Conservation (phyloP, 2,113 vertebrate genomes). For the Rhinolophus ferrumequinum region DNA sequence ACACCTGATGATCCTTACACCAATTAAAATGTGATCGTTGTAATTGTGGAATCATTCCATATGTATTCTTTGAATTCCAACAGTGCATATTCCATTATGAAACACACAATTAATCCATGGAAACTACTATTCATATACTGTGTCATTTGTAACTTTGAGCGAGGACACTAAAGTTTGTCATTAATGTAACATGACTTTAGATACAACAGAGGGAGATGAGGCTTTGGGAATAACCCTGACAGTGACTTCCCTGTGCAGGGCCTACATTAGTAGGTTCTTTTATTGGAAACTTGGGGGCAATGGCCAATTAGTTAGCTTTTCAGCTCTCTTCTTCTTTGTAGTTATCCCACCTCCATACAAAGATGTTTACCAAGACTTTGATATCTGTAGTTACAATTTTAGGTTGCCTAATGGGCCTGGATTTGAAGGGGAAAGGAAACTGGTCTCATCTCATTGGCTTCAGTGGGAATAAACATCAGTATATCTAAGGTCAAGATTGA, state of each 20-base stretch:
- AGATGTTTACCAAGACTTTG: not conserved
- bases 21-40: not conserved
- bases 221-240: fast-evolving
- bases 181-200: not conserved
- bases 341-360: not conserved
- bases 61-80: not conserved
- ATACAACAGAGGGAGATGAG: too few species aligned
- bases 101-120: not conserved
- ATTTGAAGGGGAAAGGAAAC: too few species aligned
- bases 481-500: not conserved
- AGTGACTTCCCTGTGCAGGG: not conserved
- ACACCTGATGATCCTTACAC: not conserved
- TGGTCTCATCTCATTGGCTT: not conserved
- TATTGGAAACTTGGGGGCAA: not conserved
- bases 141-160: not conserved
- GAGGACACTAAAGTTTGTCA: not conserved
- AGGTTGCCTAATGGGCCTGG: fast-evolving
- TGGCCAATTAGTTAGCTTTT: not conserved
- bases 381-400: not conserved
- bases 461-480: not conserved
- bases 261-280: not conserved
- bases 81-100: not conserved
- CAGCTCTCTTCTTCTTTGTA: not conserved
- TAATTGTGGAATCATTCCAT: not conserved
- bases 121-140: not conserved